Conservation (phyloP, 2,113 vertebrate species). For the Daubentonia madagascariensis region DNA sequence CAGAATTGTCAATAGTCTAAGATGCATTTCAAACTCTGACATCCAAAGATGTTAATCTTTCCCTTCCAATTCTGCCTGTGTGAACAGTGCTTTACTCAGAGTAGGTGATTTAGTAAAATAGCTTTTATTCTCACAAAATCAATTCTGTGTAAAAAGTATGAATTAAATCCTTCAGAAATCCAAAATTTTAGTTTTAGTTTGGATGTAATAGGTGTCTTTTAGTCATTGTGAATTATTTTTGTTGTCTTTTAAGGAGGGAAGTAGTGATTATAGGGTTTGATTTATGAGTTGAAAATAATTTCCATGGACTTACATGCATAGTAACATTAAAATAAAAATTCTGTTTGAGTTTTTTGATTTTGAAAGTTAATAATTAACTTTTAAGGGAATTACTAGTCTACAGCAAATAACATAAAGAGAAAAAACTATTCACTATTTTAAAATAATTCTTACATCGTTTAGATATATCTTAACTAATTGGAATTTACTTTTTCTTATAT, state of each 20-base stretch:
- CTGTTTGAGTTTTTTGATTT: not conserved
- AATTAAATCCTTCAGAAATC: slow-evolving; percentile 6
- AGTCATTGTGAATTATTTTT: not conserved
- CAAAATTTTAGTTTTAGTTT: slow-evolving; percentile 11
- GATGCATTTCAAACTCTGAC: not conserved
- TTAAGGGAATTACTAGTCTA: not conserved
- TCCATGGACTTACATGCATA: not conserved
- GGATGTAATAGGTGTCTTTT: not conserved
- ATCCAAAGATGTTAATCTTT: slow-evolving; percentile 2
- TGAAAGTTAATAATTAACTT: slow-evolving; percentile 36
- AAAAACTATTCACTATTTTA: not conserved
- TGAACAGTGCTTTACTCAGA: not conserved
- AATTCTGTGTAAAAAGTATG: slow-evolving; percentile 12
- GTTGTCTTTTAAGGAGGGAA: not conserved
- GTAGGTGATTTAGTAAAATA: not conserved
- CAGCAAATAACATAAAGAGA: not conserved
- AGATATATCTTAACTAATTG: not conserved
- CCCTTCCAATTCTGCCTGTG: not conserved
- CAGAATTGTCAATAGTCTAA: not conserved
- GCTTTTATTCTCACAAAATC: slow-evolving; percentile 7
- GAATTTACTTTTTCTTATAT: not conserved
- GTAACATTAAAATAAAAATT: not conserved
- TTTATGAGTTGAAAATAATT: slow-evolving; percentile 25
- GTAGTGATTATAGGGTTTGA: not conserved
- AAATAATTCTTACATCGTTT: not conserved